A percentile compares a stretch with the other conserved stretches of the same genome.
Evolutionary conservation across 2,113 vertebrate genomes (phyloP).

Genomic region (Andinoacara biseriatus): DNA sequence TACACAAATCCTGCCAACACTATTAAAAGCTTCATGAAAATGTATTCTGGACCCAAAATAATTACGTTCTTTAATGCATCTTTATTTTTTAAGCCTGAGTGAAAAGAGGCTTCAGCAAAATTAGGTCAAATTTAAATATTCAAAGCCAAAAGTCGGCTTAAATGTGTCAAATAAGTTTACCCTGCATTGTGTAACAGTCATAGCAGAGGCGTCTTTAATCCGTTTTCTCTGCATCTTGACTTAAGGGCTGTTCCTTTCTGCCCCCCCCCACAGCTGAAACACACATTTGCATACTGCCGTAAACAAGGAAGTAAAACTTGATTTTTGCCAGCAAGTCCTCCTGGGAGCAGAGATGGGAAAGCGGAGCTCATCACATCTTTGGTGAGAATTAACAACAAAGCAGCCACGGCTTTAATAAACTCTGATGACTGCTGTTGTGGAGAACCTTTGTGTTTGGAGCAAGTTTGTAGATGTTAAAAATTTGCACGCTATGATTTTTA

Average conservation of each 20-base stretch:
- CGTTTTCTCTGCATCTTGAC: conserved; percentile 8
- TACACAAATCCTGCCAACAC: neutral
- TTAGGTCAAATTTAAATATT: neutral
- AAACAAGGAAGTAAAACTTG: conserved; percentile 12
- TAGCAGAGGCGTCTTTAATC: conserved; percentile 19
- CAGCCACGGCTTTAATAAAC: neutral
- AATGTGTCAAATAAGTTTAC: neutral
- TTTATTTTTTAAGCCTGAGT: neutral
- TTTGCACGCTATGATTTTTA: no score
- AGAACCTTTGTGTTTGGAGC: no score
- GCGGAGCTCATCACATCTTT: neutral
- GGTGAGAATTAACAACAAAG: neutral
- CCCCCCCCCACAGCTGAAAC: neutral
- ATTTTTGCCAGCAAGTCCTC: neutral
- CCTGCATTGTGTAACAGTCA: neutral
- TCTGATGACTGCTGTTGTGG: neutral
- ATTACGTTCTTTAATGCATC: neutral
- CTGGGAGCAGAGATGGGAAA: neutral
- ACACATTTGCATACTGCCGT: conserved; percentile 33
- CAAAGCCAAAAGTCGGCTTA: neutral
- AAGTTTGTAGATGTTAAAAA: no score
- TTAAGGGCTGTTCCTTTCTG: conserved; percentile 1
- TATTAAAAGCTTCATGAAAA: neutral
- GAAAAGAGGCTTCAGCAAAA: neutral
- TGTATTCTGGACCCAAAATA: conserved; percentile 1